Percentiles rank a stretch among this genome's conserved stretches.
These are phyloP conservation scores for Sebastes umbrosus DNA, from an alignment of 2,797 vertebrate genomes.

Conservation along the genomic window DNA sequence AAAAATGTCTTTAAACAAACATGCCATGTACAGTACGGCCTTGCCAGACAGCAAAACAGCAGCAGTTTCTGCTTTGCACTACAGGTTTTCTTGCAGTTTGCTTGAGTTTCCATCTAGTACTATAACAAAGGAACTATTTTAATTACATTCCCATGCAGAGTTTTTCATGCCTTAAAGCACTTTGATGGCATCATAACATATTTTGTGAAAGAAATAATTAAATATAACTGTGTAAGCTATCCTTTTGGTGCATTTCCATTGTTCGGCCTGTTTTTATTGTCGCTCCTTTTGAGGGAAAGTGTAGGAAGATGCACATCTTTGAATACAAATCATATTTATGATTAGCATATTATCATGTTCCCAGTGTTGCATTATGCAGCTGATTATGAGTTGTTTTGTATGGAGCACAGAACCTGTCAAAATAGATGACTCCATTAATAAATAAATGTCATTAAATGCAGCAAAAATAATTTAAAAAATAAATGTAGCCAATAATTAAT, in stretches of 20 bases:
- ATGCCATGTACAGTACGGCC: neutral
- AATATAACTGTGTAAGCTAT: neutral
- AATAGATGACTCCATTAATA: no score
- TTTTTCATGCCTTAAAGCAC: neutral
- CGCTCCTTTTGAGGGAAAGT: neutral
- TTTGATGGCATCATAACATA: neutral
- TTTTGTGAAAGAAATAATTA: neutral
- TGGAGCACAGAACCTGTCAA: no score
- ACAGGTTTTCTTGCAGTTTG: neutral
- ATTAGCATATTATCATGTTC: neutral
- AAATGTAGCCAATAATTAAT: no score
- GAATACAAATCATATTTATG: neutral
- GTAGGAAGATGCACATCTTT: neutral
- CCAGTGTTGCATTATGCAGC: neutral
- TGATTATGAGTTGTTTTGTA: conserved; percentile 28
- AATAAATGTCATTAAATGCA: no score
- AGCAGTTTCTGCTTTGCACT: neutral
- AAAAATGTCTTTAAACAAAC: conserved; percentile 11
- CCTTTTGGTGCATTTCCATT: neutral
- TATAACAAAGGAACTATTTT: neutral
- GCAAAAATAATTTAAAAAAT: no score
- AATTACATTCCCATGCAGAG: accelerated
- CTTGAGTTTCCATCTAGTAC: neutral
- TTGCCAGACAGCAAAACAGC: neutral
- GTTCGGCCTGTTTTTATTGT: neutral